A percentile compares a stretch with the other conserved stretches of the same genome.
Conservation (phyloP, 2,113 vertebrate genomes). For the Lathamus discolor region DNA sequence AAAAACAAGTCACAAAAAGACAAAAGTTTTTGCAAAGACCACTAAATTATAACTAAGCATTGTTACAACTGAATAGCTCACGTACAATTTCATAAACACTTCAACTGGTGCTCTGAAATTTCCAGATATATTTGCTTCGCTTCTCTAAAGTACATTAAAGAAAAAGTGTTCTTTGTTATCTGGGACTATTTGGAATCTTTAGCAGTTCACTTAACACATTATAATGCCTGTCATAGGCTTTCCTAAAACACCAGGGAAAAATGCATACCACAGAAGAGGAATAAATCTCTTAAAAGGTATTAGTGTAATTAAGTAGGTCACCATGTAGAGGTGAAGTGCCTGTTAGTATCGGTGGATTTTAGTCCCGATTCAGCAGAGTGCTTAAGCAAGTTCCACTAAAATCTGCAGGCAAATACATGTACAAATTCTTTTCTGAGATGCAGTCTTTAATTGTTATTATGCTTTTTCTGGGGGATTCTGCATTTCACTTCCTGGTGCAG, state of each 20-base stretch:
- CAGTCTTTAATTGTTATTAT: background rate
- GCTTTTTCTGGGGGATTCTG: background rate
- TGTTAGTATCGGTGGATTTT: background rate
- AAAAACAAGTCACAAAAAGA: background rate
- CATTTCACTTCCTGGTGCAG: background rate
- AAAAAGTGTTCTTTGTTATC: constrained; percentile 47
- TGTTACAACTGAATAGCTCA: background rate
- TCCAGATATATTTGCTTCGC: constrained; percentile 48
- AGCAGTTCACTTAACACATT: constrained; percentile 32
- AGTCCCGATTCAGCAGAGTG: background rate
- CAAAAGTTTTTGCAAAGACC: background rate
- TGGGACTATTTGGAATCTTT: constrained; percentile 7
- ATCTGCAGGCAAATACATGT: background rate
- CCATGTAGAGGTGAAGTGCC: background rate
- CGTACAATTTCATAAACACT: constrained; percentile 44
- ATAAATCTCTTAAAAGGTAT: constrained; percentile 42
- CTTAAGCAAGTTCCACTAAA: background rate
- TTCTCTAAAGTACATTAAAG: constrained; percentile 20
- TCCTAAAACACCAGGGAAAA: constrained; percentile 31
- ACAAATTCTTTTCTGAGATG: background rate
- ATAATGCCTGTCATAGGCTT: constrained; percentile 15
- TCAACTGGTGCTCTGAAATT: constrained; percentile 29
- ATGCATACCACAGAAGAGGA: constrained; percentile 4
- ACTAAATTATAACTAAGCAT: background rate
- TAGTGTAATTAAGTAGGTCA: background rate